These are phyloP conservation scores for Chrysodeixis includens DNA, from an alignment of 2,888 invertebrate genomes.

Conservation along the genomic window DNA sequence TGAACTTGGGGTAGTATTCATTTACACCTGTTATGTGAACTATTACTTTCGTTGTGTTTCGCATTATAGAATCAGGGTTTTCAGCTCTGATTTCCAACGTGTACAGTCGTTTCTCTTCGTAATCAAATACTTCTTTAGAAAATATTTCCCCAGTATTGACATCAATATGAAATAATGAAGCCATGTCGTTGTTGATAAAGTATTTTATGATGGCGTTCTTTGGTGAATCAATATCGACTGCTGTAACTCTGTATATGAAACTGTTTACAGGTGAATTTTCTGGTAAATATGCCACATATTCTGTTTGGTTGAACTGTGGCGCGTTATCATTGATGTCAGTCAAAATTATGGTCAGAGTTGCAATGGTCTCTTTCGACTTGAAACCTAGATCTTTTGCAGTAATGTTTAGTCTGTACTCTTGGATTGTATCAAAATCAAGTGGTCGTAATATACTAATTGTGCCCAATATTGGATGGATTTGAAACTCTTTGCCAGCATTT, in stretches of 20 bases:
- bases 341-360: constrained; percentile 95
- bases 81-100: constrained; percentile 93
- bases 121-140: constrained; percentile 95
- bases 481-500: constrained; percentile 94
- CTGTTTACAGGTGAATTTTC: constrained; percentile 95
- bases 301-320: constrained; percentile 94
- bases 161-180: constrained; percentile 94
- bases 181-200: constrained; percentile 93
- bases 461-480: constrained; percentile 93
- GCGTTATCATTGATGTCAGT: constrained; percentile 98
- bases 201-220: constrained; percentile 96
- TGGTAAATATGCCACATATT: constrained; percentile 93
- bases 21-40: constrained; percentile 95
- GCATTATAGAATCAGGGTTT: constrained; percentile 96
- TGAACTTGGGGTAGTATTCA: constrained; percentile 96
- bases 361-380: constrained; percentile 93
- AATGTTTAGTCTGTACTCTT: constrained; percentile 95
- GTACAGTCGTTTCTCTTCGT: constrained; percentile 94
- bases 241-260: constrained; percentile 93
- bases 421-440: constrained; percentile 95
- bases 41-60: constrained; percentile 92
- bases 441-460: constrained; percentile 93
- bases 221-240: constrained; percentile 95
- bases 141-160: constrained; percentile 93
- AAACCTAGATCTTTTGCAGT: constrained; percentile 96